Evolutionary conservation across 2,888 invertebrate species (phyloP).

Genomic region (Hirtodrosophila cameraria): DNA sequence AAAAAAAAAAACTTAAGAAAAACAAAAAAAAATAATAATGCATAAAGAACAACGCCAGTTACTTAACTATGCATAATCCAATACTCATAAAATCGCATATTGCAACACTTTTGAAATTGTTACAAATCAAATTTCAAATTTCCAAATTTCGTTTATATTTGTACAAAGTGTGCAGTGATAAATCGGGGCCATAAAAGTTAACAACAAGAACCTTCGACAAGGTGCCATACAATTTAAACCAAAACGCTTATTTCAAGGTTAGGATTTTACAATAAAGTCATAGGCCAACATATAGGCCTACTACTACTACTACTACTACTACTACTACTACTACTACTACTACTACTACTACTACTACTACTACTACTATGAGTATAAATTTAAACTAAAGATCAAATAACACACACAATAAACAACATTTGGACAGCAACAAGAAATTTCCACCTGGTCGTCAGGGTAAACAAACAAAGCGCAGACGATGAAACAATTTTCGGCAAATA

Average conservation of each 20-base stretch:
- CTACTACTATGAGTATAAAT: too few relatives aligned
- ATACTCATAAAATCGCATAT: constrained; percentile 13
- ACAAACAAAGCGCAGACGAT: constrained; percentile 37
- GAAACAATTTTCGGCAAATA: constrained; percentile 57
- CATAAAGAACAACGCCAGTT: constrained; percentile 29
- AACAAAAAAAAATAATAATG: constrained; percentile 11
- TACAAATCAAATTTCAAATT: constrained; percentile 38
- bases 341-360: constrained; percentile 14
- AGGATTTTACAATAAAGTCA: constrained; percentile 31
- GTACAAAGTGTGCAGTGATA: constrained; percentile 1
- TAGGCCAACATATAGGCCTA: constrained; percentile 6
- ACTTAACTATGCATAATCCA: constrained; percentile 25
- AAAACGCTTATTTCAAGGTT: constrained; percentile 48
- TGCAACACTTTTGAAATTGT: constrained; percentile 46
- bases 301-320: constrained; percentile 14
- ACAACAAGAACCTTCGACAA: constrained; percentile 50
- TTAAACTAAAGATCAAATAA: constrained; percentile 40
- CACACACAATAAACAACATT: constrained; percentile 45
- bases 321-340: constrained; percentile 12
- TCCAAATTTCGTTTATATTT: too few relatives aligned
- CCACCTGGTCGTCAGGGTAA: constrained; percentile 27
- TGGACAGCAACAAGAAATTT: constrained; percentile 46
- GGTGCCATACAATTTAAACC: constrained; percentile 42
- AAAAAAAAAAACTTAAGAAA: constrained; percentile 4
- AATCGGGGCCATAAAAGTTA: constrained; percentile 25